Base-by-base conservation (phyloP, 2,888 invertebrate genomes). In the Cryptophagus acutangulus region DNA sequence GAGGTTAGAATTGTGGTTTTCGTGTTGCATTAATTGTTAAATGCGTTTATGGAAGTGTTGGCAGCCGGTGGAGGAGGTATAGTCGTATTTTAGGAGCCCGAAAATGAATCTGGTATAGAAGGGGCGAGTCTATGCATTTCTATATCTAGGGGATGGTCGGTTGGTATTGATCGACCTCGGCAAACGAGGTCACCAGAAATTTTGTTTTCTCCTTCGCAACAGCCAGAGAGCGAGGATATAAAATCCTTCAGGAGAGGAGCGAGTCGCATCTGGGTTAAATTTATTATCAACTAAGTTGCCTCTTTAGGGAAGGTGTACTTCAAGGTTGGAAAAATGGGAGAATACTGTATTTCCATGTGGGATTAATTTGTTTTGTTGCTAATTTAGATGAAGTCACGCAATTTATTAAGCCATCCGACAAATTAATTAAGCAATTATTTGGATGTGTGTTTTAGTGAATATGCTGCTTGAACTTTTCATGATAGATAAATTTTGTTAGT, bases 181-280 rank as follows among this genome's bases (percentile, higher is more conserved):
- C 49, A 46, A 61, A 59, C 57, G 59, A 58, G 60, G 60, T 59
- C 60, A 59, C 54, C 51, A 49, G 53, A 58, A n/a, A 48, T 58
- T 51, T 45, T 39, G 52, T 49, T 53, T 12, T n/a, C 51, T 47
- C 55, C 58, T 50, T 58, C 56, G 58, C 56, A 58, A 58, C 56
- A 58, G 53, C 52, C 40, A 46, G n/a, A n/a, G n/a, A n/a, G n/a
- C n/a, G n/a, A n/a, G n/a, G n/a, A n/a, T n/a, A n/a, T n/a, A n/a
- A n/a, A n/a, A n/a, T n/a, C n/a, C n/a, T n/a, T n/a, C n/a, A n/a
- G n/a, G n/a, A n/a, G 41, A 44, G 29, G 39, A 41, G 29, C 6
- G 6, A 24, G 8, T 6, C 24, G 24, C 24, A 24, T 6, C 24
- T n/a, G n/a, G 6, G n/a, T 24, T 24, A 8, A 24, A n/a, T 8